Base-by-base conservation (phyloP, 1,140 invertebrate species). In the Ceratosolen solmsi region DNA sequence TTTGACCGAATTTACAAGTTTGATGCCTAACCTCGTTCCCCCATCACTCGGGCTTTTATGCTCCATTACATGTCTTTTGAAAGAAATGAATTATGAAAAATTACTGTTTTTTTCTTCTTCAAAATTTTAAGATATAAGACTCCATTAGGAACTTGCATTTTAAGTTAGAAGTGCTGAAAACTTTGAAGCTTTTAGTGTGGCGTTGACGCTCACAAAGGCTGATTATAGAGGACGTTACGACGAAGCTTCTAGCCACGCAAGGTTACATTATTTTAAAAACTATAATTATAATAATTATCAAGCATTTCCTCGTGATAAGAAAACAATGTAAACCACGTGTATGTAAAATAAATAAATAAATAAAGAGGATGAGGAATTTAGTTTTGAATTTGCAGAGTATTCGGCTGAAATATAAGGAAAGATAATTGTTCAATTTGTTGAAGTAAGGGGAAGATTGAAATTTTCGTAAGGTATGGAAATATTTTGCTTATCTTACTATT, bases 201-300 rank as follows among this genome's bases (percentile, higher is more conserved):
- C 15, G 60, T 68, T 38, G 63, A 68, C 33, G 36, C 36, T 68
- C 36, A n/a, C 33, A n/a, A 22, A 38, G 17, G 0, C 36, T 38
- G 17, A 68, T 38, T 68, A 68, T 38, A 33, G 33, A 68, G 20
- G 22, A 68, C 22, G 15, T 72, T 51, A 72, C 13, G 38, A 11
- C 49, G 41, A 49, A 72, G 70, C 38, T 46, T 72, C 70, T 25
- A 72, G 15, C 41, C 68, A 79, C 79, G 71, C 71, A 36, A 74
- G 13, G 27, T 54, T 70, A 81, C 41, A 70, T 75, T 75, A 68
- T 81, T 70, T 80, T 76, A 56, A 68, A 38, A 56, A 71, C 65
- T 1, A 9, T 75, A 56, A 81, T 81, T 81, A 75, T 75, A 70
- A 54, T 81, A 81, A 75, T 76, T 81, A 75, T 74, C 25, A 33